Base-by-base conservation (phyloP, 37 sponge, comb jelly and placozoan genomes). In the Oscarella lobularis region DNA sequence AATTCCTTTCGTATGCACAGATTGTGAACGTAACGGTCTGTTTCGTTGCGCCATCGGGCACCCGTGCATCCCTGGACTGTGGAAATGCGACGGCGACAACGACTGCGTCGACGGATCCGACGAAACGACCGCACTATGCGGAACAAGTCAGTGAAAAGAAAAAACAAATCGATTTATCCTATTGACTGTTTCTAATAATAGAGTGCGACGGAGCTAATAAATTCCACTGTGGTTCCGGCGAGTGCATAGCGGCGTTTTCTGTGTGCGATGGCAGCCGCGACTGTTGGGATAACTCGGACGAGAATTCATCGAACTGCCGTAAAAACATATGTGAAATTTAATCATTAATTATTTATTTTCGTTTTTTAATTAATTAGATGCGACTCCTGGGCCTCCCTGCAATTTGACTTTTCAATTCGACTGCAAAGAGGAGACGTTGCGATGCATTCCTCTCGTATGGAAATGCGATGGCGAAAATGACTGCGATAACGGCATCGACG, bases 31-130 rank as follows among this genome's bases (percentile, higher is more conserved):
- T 48, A 48, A 48, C 9, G 20, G 20, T 27, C 20, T 9, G 60
- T 48, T 48, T 48, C 60, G 60, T 27, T 48, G 60, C 60, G 60
- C 9, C 60, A 48, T 48, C 60, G 60, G 60, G 9, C 60, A 48
- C 20, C 60, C 60, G 60, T 48, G 60, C 60, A 48, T 48, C 60
- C 14, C 9, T 27, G 14, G 9, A 20, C 9, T 27, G 20, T 48
- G 60, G 60, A 27, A 27, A 20, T 48, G 60, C 60, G 60, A 48
- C 60, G 60, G 60, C 9, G 20, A 9, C 9, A 9, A 48, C 60
- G 60, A 48, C 60, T 48, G 60, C 20, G 20, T 48, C 9, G 60
- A 48, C 60, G 60, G 60, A 48, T 48, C 60, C 20, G 60, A 48
- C 20, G 60, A 48, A 20, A 48, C 9, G 20, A 20, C 20, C 14